A percentile compares a stretch with the other conserved stretches of the same genome.
Conservation (phyloP, 2,797 vertebrate species). For the Aldrovandia affinis region DNA sequence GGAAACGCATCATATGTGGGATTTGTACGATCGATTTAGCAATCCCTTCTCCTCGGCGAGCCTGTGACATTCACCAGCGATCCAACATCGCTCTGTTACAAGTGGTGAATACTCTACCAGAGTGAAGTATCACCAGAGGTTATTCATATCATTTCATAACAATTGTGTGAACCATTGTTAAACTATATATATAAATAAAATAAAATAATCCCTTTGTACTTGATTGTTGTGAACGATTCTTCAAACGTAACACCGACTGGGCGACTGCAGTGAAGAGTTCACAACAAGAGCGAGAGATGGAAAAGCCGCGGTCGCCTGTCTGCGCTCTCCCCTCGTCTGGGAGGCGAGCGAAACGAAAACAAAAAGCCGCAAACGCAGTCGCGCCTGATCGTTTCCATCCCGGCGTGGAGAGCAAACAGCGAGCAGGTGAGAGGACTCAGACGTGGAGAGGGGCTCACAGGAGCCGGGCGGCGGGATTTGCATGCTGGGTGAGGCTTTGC, state of each 20-base stretch:
- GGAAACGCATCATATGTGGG: not conserved
- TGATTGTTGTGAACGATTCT: not conserved
- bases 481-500: not conserved
- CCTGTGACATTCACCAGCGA: not conserved
- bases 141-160: not conserved
- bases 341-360: not conserved
- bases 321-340: not conserved
- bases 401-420: conserved; percentile 6
- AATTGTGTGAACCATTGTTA: not conserved
- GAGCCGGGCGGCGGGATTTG: not conserved
- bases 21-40: not conserved
- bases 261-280: not conserved
- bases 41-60: not conserved
- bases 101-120: not conserved
- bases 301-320: not conserved
- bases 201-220: not conserved
- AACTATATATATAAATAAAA: too few species aligned
- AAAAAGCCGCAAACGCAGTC: not conserved
- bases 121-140: not conserved
- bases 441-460: not conserved
- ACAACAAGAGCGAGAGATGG: not conserved
- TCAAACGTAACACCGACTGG: not conserved
- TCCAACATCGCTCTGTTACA: not conserved
- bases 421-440: not conserved
- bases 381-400: not conserved